Percentiles rank a stretch among this genome's conserved stretches.
phyloP scores from a whole-genome alignment of 2,888 invertebrate species.

The Stenoptilia bipunctidactyla region DNA sequence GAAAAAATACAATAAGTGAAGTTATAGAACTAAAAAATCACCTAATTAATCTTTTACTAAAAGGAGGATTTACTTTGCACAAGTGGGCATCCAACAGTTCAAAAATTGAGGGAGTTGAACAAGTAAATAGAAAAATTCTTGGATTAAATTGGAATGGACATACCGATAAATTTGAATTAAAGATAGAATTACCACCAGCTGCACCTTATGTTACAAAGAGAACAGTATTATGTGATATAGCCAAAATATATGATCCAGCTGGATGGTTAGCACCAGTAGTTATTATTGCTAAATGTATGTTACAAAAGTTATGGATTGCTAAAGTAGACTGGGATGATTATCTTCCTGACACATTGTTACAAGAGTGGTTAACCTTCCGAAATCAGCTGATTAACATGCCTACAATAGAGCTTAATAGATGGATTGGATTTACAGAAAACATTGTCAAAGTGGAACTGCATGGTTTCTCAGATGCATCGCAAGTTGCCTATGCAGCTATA shows the following conservation, averaged over 20 bases:
- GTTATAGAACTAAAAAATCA: conserved; percentile 8
- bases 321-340: neutral
- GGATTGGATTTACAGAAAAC: neutral
- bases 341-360: neutral
- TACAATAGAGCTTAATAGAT: conserved; percentile 7
- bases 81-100: conserved; percentile 17
- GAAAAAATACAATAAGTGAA: conserved; percentile 8
- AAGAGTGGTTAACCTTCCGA: neutral
- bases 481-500: conserved; percentile 12
- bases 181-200: neutral
- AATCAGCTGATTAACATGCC: neutral
- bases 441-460: conserved; percentile 9
- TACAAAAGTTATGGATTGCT: neutral
- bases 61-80: conserved; percentile 14
- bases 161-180: neutral
- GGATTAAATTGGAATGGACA: conserved; percentile 4
- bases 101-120: conserved; percentile 9
- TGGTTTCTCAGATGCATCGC: conserved; percentile 14
- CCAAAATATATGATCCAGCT: neutral
- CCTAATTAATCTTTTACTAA: conserved; percentile 5
- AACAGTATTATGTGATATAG: neutral
- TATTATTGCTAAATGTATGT: neutral
- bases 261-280: conserved; percentile 1
- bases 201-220: too few relatives aligned
- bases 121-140: conserved; percentile 13